These are phyloP conservation scores for Penaeus japonicus DNA, from an alignment of 1,140 invertebrate genomes.

Conservation along the genomic window DNA sequence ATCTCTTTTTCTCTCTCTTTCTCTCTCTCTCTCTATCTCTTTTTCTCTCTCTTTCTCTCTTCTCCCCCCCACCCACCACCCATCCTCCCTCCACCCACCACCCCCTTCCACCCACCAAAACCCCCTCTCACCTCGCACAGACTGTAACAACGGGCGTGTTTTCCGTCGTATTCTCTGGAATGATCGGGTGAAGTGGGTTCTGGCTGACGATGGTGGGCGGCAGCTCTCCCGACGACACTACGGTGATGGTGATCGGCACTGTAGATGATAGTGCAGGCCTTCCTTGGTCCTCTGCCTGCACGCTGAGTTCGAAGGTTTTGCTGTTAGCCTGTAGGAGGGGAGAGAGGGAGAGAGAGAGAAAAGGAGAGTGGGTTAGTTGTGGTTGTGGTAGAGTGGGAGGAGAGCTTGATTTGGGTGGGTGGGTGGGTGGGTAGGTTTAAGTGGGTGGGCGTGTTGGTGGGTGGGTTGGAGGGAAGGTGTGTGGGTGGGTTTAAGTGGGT, in stretches of 20 bases:
- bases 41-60: no score
- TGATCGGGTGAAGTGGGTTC: conserved; percentile 23
- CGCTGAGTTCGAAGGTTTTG: conserved; percentile 14
- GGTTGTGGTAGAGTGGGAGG: background rate
- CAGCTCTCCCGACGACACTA: conserved; percentile 42
- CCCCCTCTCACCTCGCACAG: conserved; percentile 23
- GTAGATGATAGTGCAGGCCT: conserved; percentile 20
- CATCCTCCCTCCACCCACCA: background rate
- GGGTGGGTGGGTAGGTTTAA: no score
- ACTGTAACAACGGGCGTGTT: conserved; percentile 28
- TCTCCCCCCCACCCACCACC: background rate
- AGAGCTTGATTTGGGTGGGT: no score
- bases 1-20: background rate
- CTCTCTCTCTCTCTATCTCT: background rate
- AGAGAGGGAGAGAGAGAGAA: background rate
- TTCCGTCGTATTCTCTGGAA: conserved; percentile 40
- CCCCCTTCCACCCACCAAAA: background rate
- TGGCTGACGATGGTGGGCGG: conserved; percentile 33
- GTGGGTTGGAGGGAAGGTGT: no score
- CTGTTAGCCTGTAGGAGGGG: background rate
- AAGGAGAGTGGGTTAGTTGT: no score
- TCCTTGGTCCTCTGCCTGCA: conserved; percentile 27
- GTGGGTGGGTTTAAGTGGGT: no score
- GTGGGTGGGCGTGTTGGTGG: no score
- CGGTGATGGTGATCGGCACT: background rate